phyloP scores from a whole-genome alignment of 1,140 invertebrate genomes.

The Polypedilum pembai region DNA sequence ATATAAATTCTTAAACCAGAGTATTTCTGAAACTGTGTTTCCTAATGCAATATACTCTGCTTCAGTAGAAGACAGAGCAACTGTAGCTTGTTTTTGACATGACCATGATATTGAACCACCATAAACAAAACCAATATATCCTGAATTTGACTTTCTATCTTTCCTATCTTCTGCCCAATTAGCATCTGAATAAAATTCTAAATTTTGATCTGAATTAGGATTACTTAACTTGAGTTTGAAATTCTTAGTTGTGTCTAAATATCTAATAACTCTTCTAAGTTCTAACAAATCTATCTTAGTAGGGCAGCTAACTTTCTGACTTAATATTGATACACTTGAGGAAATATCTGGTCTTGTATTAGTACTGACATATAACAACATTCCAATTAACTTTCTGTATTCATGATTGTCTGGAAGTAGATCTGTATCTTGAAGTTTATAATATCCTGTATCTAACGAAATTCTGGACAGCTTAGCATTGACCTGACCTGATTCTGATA shows the following conservation, averaged over 20 bases:
- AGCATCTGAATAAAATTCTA: constrained; percentile 30
- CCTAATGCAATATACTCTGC: constrained; percentile 33
- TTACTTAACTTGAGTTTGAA: constrained; percentile 29
- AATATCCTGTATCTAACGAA: background rate
- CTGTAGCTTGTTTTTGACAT: constrained; percentile 33
- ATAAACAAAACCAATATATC: constrained; percentile 32
- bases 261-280: constrained; percentile 40
- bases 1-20: constrained; percentile 32
- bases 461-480: background rate
- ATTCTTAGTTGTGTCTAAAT: constrained; percentile 39
- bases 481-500: background rate
- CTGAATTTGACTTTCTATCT: constrained; percentile 35
- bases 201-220: background rate
- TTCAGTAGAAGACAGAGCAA: constrained; percentile 34
- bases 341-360: constrained; percentile 43
- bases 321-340: constrained; percentile 39
- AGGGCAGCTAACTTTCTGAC: constrained; percentile 34
- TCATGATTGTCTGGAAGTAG: background rate
- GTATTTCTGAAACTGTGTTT: constrained; percentile 31
- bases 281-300: constrained; percentile 36
- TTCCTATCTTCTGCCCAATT: constrained; percentile 33
- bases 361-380: constrained; percentile 40
- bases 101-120: constrained; percentile 32
- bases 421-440: background rate
- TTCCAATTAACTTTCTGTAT: constrained; percentile 41